These are phyloP conservation scores for Deroplatys truncata DNA, from an alignment of 2,888 invertebrate species.

Conservation along the genomic window DNA sequence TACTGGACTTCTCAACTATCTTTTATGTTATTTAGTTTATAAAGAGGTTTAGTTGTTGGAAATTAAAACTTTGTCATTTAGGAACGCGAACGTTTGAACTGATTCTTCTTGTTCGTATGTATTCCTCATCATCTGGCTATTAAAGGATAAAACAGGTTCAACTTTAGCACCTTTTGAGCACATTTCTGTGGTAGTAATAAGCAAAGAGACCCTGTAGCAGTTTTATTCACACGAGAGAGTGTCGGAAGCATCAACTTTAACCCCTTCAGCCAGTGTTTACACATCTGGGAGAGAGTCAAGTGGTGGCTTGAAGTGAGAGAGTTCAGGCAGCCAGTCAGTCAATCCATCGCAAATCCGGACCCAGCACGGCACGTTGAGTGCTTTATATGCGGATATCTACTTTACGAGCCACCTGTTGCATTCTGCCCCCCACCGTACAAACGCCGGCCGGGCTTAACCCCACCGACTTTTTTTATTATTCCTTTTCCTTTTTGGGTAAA, in stretches of 20 bases:
- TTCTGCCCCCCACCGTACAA: conserved; percentile 27
- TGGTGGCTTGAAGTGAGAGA: not conserved
- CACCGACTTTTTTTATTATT: conserved; percentile 10
- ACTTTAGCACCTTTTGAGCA: too few species aligned
- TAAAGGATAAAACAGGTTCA: too few species aligned
- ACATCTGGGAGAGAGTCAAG: not conserved
- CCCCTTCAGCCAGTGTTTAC: not conserved
- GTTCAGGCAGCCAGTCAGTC: conserved; percentile 24
- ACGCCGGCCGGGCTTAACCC: not conserved
- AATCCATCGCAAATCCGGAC: conserved; percentile 30
- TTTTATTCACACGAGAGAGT: not conserved
- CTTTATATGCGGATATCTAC: conserved; percentile 50
- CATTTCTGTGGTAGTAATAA: too few species aligned
- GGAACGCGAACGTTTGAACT: too few species aligned
- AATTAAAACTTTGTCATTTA: too few species aligned
- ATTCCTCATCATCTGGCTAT: too few species aligned
- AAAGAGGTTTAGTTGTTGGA: too few species aligned
- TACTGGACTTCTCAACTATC: too few species aligned
- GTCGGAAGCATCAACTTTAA: not conserved
- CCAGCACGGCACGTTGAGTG: conserved; percentile 21
- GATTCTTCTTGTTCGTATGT: too few species aligned
- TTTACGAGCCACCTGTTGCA: conserved; percentile 52
- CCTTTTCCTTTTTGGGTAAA: conserved; percentile 23
- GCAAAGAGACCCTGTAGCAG: not conserved
- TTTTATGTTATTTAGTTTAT: too few species aligned